Evolutionary conservation across 2,888 invertebrate species (phyloP), one percentile per base, ranked within the genome.

Genomic region (Nezara viridula): DNA sequence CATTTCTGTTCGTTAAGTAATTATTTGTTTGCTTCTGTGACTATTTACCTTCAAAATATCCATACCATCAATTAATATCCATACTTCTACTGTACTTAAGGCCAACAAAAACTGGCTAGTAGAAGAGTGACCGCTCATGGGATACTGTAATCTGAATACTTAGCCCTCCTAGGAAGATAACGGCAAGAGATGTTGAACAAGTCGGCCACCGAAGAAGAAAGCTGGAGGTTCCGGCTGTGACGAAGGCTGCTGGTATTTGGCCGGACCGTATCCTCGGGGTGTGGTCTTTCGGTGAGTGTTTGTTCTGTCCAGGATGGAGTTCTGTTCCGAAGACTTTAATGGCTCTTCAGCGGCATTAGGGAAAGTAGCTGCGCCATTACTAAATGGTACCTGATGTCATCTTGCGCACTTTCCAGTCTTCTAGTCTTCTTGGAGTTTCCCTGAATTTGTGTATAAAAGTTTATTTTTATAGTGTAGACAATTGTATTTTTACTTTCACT

Each of bases 161-260:
- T 2, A 24, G 1, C 32, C 14, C 19, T 37, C 19, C 24, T 60
- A 14, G 66, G n/a, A 9, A 19, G 66, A 73, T 73, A 73, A 73
- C 66, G 37, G 66, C 37, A 73, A 73, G 32, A 73, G 66, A 37
- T 73, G 66, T 73, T 73, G 32, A 73, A 73, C 66, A 37, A 73
- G 32, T 37, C 21, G 40, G 44, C 81, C 44, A 44, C 10, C 0
- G 24, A 14, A 81, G 81, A 81, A 81, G 81, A 81, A 81, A 81
- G 81, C n/a, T 44, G n/a, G 3, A n/a, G 44, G 81, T 40, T 77
- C 77, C 77, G 77, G 77, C 77, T 77, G 77, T 81, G 81, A 81
- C 81, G 40, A 40, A 81, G 44, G 81, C 44, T 47, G 44, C 37
- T 44, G 81, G 44, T 81, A 81, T 81, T 81, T 47, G 81, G 81